Evolutionary conservation across 2,888 invertebrate species (phyloP).

Genomic region (Drosophila barbarae): DNA sequence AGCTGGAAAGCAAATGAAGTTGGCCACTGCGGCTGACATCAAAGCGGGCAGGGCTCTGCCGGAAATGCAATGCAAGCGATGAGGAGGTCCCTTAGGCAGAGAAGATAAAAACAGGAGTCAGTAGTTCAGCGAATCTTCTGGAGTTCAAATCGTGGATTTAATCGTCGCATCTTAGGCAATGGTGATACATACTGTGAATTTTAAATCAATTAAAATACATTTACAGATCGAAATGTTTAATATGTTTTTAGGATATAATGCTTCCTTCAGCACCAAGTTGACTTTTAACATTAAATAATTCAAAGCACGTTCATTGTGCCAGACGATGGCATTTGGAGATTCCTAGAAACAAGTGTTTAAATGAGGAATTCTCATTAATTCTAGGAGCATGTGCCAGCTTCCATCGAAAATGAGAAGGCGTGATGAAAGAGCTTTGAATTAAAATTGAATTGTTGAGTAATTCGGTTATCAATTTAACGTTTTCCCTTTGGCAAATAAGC

Average conservation of each 20-base stretch:
- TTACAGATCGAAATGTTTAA: background rate
- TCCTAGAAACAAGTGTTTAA: slow-evolving; percentile 5
- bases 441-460: background rate
- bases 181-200: background rate
- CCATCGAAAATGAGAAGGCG: background rate
- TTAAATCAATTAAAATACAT: background rate
- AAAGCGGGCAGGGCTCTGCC: slow-evolving; percentile 15
- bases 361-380: slow-evolving; percentile 4
- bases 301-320: slow-evolving; percentile 1
- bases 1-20: slow-evolving; percentile 18
- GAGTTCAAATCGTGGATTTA: slow-evolving; percentile 2
- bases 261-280: background rate
- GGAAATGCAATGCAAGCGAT: slow-evolving; percentile 11
- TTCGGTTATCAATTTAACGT: background rate
- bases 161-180: background rate
- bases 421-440: background rate
- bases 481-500: background rate
- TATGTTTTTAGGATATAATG: background rate
- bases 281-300: background rate
- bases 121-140: slow-evolving; percentile 5
- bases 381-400: background rate
- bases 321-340: slow-evolving; percentile 2
- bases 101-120: slow-evolving; percentile 2
- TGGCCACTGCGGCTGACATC: slow-evolving; percentile 32
- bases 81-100: slow-evolving; percentile 18